Conservation (phyloP, 2,888 invertebrate species). For the Cheilosia vernalis region DNA sequence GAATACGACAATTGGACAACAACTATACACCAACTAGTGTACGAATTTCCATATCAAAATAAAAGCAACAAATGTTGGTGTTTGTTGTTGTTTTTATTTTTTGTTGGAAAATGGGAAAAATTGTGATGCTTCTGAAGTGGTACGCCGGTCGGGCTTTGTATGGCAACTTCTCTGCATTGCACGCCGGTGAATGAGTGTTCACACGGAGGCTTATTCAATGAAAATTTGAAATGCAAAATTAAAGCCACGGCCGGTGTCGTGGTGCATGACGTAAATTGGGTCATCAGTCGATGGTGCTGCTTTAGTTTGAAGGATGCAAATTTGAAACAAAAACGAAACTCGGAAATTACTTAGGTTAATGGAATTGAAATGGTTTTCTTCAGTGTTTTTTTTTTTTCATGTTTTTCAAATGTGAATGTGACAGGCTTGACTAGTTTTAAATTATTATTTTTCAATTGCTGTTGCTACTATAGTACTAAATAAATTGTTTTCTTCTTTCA, state of each 20-base stretch:
- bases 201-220: conserved; percentile 19
- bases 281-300: conserved; percentile 29
- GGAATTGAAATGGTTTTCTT: conserved; percentile 10
- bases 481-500: conserved; percentile 14
- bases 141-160: conserved; percentile 13
- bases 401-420: neutral
- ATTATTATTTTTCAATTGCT: neutral
- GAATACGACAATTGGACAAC: conserved; percentile 36
- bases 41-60: conserved; percentile 48
- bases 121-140: conserved; percentile 27
- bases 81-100: neutral
- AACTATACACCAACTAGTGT: neutral
- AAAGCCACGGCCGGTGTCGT: neutral
- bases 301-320: too few relatives aligned
- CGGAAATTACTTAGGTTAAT: conserved; percentile 19
- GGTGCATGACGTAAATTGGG: conserved; percentile 14
- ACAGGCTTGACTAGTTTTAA: neutral
- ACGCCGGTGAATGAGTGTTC: conserved; percentile 19
- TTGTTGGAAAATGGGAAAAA: conserved; percentile 41
- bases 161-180: conserved; percentile 12
- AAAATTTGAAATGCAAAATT: neutral
- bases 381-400: neutral
- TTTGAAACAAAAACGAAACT: conserved; percentile 3
- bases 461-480: neutral
- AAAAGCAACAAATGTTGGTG: conserved; percentile 29